Percentiles rank a stretch among this genome's conserved stretches.
These are phyloP conservation scores for Pomacea canaliculata DNA, from an alignment of 2,888 invertebrate genomes.

Conservation along the genomic window DNA sequence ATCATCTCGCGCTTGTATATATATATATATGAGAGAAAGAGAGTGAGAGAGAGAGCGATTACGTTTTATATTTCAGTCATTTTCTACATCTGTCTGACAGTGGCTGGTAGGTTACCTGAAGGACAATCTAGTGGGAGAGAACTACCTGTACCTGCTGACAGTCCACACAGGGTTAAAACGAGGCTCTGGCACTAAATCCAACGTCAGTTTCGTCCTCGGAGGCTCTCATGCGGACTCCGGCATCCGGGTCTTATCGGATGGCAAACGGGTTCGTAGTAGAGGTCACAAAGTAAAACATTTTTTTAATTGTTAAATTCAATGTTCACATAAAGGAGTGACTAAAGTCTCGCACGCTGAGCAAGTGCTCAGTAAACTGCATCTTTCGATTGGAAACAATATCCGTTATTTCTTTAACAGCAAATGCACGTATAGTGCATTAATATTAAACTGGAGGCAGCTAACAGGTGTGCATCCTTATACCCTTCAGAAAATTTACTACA, in stretches of 20 bases:
- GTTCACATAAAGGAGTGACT: too few species aligned
- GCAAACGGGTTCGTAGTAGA: slow-evolving; percentile 22
- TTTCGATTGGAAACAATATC: too few species aligned
- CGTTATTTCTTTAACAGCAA: too few species aligned
- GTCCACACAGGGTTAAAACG: slow-evolving; percentile 60
- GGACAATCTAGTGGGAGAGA: slow-evolving; percentile 59
- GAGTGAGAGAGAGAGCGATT: background rate
- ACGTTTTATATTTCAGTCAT: background rate
- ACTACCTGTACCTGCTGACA: slow-evolving; percentile 58
- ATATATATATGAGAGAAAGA: background rate
- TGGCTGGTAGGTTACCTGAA: slow-evolving; percentile 58
- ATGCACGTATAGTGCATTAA: too few species aligned
- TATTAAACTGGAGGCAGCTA: too few species aligned
- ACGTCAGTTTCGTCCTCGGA: slow-evolving; percentile 56
- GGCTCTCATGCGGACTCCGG: slow-evolving; percentile 63
- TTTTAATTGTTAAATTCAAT: too few species aligned
- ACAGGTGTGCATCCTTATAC: too few species aligned
- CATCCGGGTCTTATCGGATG: slow-evolving; percentile 56
- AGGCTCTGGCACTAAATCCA: slow-evolving; percentile 56
- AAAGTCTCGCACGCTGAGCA: too few species aligned
- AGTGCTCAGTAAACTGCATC: too few species aligned
- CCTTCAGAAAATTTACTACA: too few species aligned
- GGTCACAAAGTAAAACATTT: background rate
- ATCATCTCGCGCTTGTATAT: too few species aligned
- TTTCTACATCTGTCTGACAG: slow-evolving; percentile 38